Evolutionary conservation across 2,113 vertebrate genomes (phyloP).

Genomic region (Hippocampus abdominalis): DNA sequence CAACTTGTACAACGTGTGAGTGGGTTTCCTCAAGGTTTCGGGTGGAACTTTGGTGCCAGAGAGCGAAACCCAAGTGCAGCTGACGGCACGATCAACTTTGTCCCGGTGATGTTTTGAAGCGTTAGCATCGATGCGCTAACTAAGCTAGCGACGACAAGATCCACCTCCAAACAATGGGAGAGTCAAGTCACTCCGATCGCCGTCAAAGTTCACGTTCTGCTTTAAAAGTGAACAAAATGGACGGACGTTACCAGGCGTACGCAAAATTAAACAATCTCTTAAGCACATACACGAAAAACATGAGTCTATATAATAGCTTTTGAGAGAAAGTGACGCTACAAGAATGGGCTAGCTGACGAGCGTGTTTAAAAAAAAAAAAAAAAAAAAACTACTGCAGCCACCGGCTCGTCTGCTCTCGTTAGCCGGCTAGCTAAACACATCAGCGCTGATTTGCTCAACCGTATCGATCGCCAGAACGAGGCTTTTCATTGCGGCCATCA

Average conservation of each 20-base stretch:
- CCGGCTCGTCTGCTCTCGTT: constrained; percentile 50
- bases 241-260: not conserved
- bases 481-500: not conserved
- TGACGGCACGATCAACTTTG: constrained; percentile 31
- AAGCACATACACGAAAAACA: no score
- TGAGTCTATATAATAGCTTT: not conserved
- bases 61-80: not conserved
- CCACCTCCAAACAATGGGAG: constrained; percentile 68
- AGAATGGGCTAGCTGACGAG: constrained; percentile 47
- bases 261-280: not conserved
- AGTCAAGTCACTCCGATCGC: constrained; percentile 51
- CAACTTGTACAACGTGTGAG: not conserved
- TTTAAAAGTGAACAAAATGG: not conserved
- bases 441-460: not conserved
- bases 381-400: not conserved
- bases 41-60: not conserved
- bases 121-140: constrained; percentile 62
- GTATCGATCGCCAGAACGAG: accelerated
- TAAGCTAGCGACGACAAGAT: constrained; percentile 43
- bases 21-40: not conserved
- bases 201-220: constrained; percentile 29
- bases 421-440: constrained; percentile 29
- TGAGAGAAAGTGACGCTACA: constrained; percentile 49
- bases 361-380: constrained; percentile 5
- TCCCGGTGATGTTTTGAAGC: constrained; percentile 55